phyloP scores from a whole-genome alignment of 2,888 invertebrate species.

The Cabera pusaria region DNA sequence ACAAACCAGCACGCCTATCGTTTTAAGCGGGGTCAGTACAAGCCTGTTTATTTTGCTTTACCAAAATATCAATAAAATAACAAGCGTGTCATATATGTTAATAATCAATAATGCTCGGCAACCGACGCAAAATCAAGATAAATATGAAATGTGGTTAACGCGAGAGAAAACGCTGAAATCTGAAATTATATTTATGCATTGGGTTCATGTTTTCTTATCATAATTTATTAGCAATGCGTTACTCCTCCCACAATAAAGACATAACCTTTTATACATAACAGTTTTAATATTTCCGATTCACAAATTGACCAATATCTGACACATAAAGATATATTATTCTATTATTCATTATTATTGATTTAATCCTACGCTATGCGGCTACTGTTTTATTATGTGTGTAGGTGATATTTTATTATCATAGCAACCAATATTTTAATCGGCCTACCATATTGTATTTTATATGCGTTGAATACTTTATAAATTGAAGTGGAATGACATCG shows the following conservation, averaged over 20 bases:
- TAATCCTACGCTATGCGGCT: constrained; percentile 18
- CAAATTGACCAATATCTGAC: constrained; percentile 2
- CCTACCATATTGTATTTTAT: constrained; percentile 6
- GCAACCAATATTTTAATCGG: not conserved
- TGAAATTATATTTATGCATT: too few species aligned
- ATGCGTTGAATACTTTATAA: constrained; percentile 6
- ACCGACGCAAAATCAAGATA: too few species aligned
- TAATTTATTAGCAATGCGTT: too few species aligned
- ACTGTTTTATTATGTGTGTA: constrained; percentile 8
- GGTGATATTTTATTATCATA: constrained; percentile 8
- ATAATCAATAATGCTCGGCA: constrained; percentile 20
- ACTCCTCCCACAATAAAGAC: too few species aligned
- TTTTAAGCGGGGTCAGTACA: constrained; percentile 30
- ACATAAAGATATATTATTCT: not conserved
- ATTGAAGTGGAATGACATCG: constrained; percentile 10
- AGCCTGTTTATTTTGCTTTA: constrained; percentile 19
- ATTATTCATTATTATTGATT: constrained; percentile 23
- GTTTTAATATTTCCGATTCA: constrained; percentile 1
- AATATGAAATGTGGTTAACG: constrained; percentile 16
- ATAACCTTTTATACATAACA: too few species aligned
- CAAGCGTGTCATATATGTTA: constrained; percentile 2
- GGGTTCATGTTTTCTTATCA: too few species aligned
- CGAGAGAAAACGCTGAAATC: constrained; percentile 1
- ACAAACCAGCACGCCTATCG: constrained; percentile 53
- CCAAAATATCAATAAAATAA: constrained; percentile 22